Conservation (phyloP, 2,888 invertebrate species). For the Ennomos erosarius region DNA sequence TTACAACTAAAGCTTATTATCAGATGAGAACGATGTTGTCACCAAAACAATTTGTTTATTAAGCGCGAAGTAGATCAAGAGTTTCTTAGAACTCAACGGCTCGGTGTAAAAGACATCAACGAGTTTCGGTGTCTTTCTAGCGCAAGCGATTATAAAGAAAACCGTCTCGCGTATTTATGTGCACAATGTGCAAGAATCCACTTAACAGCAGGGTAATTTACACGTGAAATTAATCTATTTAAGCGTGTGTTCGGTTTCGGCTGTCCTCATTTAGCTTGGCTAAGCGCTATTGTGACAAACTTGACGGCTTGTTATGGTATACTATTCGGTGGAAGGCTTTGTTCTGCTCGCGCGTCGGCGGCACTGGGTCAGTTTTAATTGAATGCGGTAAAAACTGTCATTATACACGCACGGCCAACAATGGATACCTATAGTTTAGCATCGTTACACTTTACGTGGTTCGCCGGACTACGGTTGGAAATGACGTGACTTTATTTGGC, state of each 20-base stretch:
- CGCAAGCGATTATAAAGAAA: conserved; percentile 27
- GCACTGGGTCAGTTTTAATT: conserved; percentile 81
- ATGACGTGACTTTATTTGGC: conserved; percentile 12
- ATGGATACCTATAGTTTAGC: conserved; percentile 54
- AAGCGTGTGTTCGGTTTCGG: conserved; percentile 42
- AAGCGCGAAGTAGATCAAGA: conserved; percentile 24
- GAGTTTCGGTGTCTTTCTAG: conserved; percentile 38
- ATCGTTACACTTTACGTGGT: conserved; percentile 44
- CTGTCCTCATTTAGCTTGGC: conserved; percentile 46
- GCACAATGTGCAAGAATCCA: conserved; percentile 22
- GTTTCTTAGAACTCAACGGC: conserved; percentile 38
- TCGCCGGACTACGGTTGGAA: conserved; percentile 9
- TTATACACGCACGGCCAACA: conserved; percentile 78
- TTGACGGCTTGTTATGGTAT: conserved; percentile 46
- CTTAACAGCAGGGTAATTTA: conserved; percentile 49
- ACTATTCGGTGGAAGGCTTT: conserved; percentile 52
- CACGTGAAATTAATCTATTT: conserved; percentile 47
- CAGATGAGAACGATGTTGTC: conserved; percentile 10
- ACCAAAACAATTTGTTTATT: conserved; percentile 15
- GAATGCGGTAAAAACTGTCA: conserved; percentile 74
- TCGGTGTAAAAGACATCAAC: conserved; percentile 43
- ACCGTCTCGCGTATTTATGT: conserved; percentile 18
- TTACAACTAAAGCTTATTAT: conserved; percentile 8
- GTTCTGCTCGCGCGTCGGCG: conserved; percentile 55
- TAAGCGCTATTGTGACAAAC: conserved; percentile 51